Evolutionary conservation across 2,888 invertebrate genomes (phyloP).

Genomic region (Drosophila prolongata): DNA sequence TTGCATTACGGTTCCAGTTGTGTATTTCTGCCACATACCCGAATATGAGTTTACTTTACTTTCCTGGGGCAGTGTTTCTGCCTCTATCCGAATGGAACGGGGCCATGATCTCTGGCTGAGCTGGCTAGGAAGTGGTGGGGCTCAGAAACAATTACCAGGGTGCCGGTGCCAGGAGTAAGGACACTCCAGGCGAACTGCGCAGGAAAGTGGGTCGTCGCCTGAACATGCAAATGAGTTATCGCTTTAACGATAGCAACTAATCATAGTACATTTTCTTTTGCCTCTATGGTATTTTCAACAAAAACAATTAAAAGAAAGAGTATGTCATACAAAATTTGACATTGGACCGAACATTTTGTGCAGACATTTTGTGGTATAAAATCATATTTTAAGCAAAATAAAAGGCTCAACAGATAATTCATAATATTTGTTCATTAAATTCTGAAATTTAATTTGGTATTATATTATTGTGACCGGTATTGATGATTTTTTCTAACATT

Average conservation of each 20-base stretch:
- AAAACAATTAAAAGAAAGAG: neutral
- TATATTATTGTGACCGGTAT: no score
- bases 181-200: conserved; percentile 26
- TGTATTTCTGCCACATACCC: conserved; percentile 14
- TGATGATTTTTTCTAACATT: no score
- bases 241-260: conserved; percentile 25
- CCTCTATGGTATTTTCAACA: neutral
- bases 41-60: conserved; percentile 32
- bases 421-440: no score
- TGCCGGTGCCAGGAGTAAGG: conserved; percentile 36
- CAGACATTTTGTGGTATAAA: no score
- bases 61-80: conserved; percentile 38
- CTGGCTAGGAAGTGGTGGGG: conserved; percentile 24
- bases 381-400: no score
- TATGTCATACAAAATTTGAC: no score
- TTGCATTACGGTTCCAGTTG: conserved; percentile 42
- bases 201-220: conserved; percentile 15
- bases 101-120: conserved; percentile 43
- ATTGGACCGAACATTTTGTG: no score
- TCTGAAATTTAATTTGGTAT: no score
- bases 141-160: conserved; percentile 32
- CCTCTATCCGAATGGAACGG: conserved; percentile 26
- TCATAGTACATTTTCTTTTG: conserved; percentile 12
- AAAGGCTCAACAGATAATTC: no score
- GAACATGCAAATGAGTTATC: conserved; percentile 27